Base-by-base conservation (phyloP, 2,113 vertebrate species). In the Bucco capensis region DNA sequence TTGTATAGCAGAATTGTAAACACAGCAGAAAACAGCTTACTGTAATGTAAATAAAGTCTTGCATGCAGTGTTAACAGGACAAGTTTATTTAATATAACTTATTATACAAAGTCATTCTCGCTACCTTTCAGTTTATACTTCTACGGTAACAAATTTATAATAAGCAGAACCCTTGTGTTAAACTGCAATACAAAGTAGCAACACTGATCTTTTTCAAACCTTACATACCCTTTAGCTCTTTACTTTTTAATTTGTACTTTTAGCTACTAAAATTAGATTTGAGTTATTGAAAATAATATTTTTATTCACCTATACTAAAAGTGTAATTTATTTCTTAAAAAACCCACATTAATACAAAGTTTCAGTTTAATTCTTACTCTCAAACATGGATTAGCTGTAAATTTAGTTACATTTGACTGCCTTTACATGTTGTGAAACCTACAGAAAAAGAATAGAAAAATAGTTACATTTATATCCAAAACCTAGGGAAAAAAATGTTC, bases 111-210 rank as follows among this genome's bases (percentile, higher is more conserved):
- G 92, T 89, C 96, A 94, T 96, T 96, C 97, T 83, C 94, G 92
- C 95, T 97, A 97, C 97, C 96, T 98, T 98, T 96, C 83, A 95
- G 96, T 97, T 97, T 97, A 97, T 96, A 97, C 92, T 97, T 97
- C 97, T 96, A 96, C 97, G 94, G 96, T 97, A 97, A 98, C 97
- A 95, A 97, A 95, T 60, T 78, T 97, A 88, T 27, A 96, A 97
- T 94, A 97, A 97, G 96, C 96, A 98, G 81, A 97, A 85, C 53
- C n/a, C 25, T 60, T 83, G 69, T 74, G 88, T 91, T 95, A 95
- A 97, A 97, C 96, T 97, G 79, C 90, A 95, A 71, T 88, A 90
- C 25, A 70, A 95, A 93, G 66, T 67, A 93, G 89, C 84, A 93
- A 76, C 66, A 46, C n/a, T n/a, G 65, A 81, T 72, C 56, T 77